Percentiles rank a stretch among this genome's conserved stretches.
Conservation (phyloP, 2,797 vertebrate species). For the Trachurus trachurus region DNA sequence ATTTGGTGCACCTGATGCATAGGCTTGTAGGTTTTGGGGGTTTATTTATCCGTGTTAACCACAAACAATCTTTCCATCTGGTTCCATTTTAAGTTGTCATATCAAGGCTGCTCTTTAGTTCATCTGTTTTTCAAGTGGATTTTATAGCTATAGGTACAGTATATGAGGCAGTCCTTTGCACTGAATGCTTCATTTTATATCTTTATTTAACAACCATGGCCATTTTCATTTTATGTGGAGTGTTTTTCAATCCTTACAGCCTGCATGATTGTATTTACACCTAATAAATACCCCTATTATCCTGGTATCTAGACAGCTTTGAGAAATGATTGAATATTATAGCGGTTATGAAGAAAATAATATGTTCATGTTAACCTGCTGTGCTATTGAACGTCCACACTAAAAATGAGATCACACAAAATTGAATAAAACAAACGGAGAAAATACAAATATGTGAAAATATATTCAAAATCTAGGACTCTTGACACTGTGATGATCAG, state of each 20-base stretch:
- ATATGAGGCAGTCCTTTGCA: not conserved
- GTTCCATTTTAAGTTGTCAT: not conserved
- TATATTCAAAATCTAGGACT: slow-evolving; percentile 31
- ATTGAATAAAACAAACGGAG: slow-evolving; percentile 22
- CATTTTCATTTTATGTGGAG: not conserved
- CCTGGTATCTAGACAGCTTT: not conserved
- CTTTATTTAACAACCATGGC: not conserved
- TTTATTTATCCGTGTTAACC: not conserved
- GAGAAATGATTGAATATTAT: not conserved
- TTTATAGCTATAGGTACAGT: not conserved
- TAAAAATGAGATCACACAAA: not conserved
- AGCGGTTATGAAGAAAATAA: not conserved
- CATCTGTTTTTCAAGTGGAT: not conserved
- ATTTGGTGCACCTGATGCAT: not conserved
- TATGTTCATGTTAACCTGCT: slow-evolving; percentile 16
- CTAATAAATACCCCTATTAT: not conserved
- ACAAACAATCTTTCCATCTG: slow-evolving; percentile 4
- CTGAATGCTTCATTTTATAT: not conserved
- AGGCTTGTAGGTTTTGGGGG: not conserved
- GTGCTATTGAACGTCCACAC: not conserved
- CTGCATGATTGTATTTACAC: slow-evolving; percentile 5
- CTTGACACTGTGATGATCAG: slow-evolving; percentile 65
- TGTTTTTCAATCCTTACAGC: not conserved
- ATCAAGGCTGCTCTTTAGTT: not conserved
- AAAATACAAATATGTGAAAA: slow-evolving; percentile 26